Conservation (phyloP, 2,113 vertebrate genomes). For the Jaculus jaculus region DNA sequence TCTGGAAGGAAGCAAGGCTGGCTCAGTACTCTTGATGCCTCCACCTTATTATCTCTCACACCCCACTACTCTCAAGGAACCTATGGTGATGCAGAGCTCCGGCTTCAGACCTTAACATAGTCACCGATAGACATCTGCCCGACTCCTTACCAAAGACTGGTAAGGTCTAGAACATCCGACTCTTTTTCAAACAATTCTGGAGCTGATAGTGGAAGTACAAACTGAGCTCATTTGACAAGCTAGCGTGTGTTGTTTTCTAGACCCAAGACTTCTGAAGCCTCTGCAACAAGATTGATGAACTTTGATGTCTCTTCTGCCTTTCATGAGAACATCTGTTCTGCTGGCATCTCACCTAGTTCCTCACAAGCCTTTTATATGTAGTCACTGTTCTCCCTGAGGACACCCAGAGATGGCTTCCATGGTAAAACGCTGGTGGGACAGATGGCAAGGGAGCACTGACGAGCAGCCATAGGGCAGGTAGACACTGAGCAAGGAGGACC, state of each 20-base stretch:
- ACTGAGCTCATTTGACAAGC: not conserved
- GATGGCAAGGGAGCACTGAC: rapidly evolving
- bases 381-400: not conserved
- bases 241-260: not conserved
- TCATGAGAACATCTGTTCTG: not conserved
- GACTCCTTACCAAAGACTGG: not conserved
- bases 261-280: not conserved
- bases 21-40: rapidly evolving
- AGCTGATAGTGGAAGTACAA: not conserved
- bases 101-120: not conserved
- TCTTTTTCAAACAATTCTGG: not conserved
- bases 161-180: no score
- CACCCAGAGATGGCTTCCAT: not conserved
- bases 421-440: not conserved
- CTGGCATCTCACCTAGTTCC: not conserved
- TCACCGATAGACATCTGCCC: not conserved
- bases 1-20: not conserved
- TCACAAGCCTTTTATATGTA: not conserved
- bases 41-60: no score
- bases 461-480: not conserved
- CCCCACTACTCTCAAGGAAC: not conserved
- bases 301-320: not conserved
- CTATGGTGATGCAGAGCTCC: not conserved
- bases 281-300: not conserved
- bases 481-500: no score